Evolutionary conservation across 2,888 invertebrate species (phyloP), one percentile per base, ranked within the genome.

Genomic region (Eutolmus rufibarbis): DNA sequence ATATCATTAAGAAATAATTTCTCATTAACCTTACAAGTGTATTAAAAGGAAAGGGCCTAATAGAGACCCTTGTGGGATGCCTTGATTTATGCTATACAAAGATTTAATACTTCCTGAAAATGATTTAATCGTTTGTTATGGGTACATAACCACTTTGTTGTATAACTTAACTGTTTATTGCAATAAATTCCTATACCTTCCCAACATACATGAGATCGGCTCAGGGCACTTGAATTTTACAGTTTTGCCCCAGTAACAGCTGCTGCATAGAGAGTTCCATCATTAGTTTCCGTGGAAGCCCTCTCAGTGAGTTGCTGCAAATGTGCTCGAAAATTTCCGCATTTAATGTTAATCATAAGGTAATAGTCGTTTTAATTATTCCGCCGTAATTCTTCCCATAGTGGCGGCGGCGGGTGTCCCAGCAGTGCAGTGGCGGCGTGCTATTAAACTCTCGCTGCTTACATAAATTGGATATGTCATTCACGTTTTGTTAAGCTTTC

Each of bases 401-500:
- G 40, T 40, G 28, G 40, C 37, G 12, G 40, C 19, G 28, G 40
- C 37, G 12, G 76, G 37, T 37, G 34, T 66, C 28, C 66, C 66
- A 34, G 1, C 66, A 4, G 23, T 46, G 43, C 66, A 23, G 66
- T 37, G 34, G 34, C 76, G 76, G 76, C 34, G 57, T 34, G 66
- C 82, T 34, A 66, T 56, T 82, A 82, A 57, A 40, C 76, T 34
- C 57, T 37, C 34, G 66, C 34, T 34, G 82, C 57, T 82, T 57
- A 82, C 82, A 82, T 82, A 82, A 82, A 82, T 82, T 82, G 57
- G 82, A 82, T 82, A 57, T 82, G 82, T 82, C 82, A 82, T 82
- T 82, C 82, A 82, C 82, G 82, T 82, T 82, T 82, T 82, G 82
- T 82, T 82, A 57, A 82, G 82, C 82, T 66, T 82, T 82, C 82